A percentile compares a stretch with the other conserved stretches of the same genome.
phyloP scores from a whole-genome alignment of 2,888 invertebrate species.

The Dendrolimus houi region DNA sequence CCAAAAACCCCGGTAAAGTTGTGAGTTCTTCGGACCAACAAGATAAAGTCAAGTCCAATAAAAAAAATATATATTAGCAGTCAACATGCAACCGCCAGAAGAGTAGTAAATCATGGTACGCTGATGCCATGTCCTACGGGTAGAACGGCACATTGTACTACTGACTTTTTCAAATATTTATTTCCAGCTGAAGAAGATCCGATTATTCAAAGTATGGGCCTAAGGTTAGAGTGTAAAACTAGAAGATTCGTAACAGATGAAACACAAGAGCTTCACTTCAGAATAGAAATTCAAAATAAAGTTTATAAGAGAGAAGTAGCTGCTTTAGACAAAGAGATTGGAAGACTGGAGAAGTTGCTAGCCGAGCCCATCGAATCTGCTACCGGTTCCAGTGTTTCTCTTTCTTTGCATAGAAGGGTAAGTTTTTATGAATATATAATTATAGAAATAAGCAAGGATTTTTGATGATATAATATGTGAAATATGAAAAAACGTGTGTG shows the following conservation, averaged over 20 bases:
- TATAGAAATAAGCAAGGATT: too few relatives aligned
- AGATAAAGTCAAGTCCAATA: too few relatives aligned
- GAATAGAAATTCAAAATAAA: constrained; percentile 93
- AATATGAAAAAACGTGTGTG: too few relatives aligned
- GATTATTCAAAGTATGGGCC: constrained; percentile 90
- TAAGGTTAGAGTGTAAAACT: constrained; percentile 92
- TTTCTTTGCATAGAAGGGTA: constrained; percentile 51
- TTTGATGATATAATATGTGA: too few relatives aligned
- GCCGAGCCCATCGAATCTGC: constrained; percentile 78
- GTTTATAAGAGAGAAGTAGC: constrained; percentile 91
- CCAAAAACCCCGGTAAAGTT: too few relatives aligned
- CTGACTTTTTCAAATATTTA: not conserved
- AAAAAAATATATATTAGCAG: too few relatives aligned
- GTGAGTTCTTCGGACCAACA: too few relatives aligned
- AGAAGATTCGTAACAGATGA: constrained; percentile 90
- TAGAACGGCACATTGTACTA: too few relatives aligned
- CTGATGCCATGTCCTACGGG: too few relatives aligned
- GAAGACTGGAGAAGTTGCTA: constrained; percentile 82
- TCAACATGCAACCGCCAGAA: too few relatives aligned
- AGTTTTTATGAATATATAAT: constrained; percentile 9
- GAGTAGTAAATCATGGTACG: too few relatives aligned
- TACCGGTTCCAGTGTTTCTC: constrained; percentile 53
- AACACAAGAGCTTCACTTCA: constrained; percentile 86
- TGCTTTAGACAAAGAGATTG: constrained; percentile 86
- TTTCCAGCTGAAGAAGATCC: constrained; percentile 82